Evolutionary conservation across 92 coral and sea anemone genomes (phyloP).

Genomic region (Porites divaricata): DNA sequence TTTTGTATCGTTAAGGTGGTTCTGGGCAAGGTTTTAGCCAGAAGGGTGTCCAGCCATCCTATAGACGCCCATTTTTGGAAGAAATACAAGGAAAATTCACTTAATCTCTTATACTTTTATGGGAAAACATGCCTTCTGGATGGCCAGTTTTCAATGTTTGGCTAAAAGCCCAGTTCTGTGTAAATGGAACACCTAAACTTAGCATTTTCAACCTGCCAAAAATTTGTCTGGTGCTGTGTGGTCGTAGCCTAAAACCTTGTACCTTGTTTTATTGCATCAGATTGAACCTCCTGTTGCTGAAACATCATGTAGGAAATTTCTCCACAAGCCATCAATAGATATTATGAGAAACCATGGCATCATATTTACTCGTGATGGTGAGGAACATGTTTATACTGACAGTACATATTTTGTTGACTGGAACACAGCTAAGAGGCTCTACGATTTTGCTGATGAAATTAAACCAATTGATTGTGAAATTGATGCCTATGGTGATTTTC

Average conservation of each 20-base stretch:
- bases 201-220: too few species aligned
- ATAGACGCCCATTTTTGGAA: too few species aligned
- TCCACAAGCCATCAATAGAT: slow-evolving; percentile 89
- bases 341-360: slow-evolving; percentile 80
- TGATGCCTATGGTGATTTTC: slow-evolving; percentile 94
- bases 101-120: too few species aligned
- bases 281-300: slow-evolving; percentile 46
- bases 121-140: too few species aligned
- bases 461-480: slow-evolving; percentile 90
- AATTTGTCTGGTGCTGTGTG: too few species aligned
- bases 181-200: too few species aligned
- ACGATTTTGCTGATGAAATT: slow-evolving; percentile 51
- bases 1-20: too few species aligned
- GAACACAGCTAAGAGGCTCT: slow-evolving; percentile 62
- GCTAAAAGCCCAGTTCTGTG: too few species aligned
- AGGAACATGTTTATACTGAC: slow-evolving; percentile 93
- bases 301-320: slow-evolving; percentile 83
- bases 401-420: slow-evolving; percentile 76
- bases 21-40: too few species aligned
- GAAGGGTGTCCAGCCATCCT: too few species aligned
- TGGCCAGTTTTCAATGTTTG: too few species aligned
- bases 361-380: slow-evolving; percentile 54
- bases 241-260: background rate
- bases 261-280: background rate
- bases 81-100: too few species aligned